Evolutionary conservation across 2,888 invertebrate genomes (phyloP).

Genomic region (Sesamia inferens): DNA sequence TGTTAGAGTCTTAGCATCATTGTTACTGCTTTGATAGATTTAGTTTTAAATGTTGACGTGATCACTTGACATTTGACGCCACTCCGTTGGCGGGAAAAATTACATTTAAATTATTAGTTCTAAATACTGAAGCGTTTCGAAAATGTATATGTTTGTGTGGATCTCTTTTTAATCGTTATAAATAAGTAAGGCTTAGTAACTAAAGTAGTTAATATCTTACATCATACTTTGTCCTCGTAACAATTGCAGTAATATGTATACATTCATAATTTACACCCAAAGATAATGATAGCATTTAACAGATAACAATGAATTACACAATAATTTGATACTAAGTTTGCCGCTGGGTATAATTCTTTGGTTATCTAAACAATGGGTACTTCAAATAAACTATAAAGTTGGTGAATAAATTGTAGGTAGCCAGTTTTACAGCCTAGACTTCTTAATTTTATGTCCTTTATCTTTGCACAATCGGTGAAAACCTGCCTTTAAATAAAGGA

Average conservation of each 20-base stretch:
- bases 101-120: slow-evolving; percentile 1
- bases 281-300: slow-evolving; percentile 56
- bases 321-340: slow-evolving; percentile 50
- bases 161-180: slow-evolving; percentile 4
- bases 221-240: slow-evolving; percentile 49
- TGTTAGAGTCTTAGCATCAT: not conserved
- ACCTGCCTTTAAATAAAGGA: slow-evolving; percentile 4
- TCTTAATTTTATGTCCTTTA: slow-evolving; percentile 27
- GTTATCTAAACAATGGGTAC: slow-evolving; percentile 51
- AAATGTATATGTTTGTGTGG: not conserved
- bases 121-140: slow-evolving; percentile 17
- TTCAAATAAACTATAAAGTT: slow-evolving; percentile 43
- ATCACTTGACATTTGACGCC: not conserved
- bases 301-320: slow-evolving; percentile 59
- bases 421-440: slow-evolving; percentile 28
- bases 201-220: slow-evolving; percentile 7
- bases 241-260: slow-evolving; percentile 29
- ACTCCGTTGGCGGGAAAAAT: slow-evolving; percentile 1
- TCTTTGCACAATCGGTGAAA: slow-evolving; percentile 16
- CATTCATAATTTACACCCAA: slow-evolving; percentile 40
- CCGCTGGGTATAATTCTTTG: slow-evolving; percentile 27
- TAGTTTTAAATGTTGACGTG: not conserved
- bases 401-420: slow-evolving; percentile 32
- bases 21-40: not conserved
- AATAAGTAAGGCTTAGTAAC: slow-evolving; percentile 9